These are phyloP conservation scores for Macrosiphum euphorbiae DNA, from an alignment of 2,888 invertebrate genomes.

Conservation along the genomic window DNA sequence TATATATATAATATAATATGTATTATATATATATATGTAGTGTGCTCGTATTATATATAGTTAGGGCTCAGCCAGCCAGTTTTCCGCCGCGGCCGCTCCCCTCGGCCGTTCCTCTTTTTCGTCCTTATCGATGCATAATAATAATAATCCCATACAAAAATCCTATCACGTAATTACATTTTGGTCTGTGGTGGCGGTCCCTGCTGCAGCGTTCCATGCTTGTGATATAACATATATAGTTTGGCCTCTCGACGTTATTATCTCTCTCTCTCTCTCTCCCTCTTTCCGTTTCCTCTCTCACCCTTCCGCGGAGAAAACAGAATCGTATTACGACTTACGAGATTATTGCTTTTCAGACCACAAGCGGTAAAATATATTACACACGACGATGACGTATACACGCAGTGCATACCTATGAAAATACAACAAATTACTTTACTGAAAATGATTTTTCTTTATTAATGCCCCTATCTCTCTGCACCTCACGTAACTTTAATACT, in stretches of 20 bases:
- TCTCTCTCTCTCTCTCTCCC: neutral
- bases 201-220: neutral
- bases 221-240: neutral
- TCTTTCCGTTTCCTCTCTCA: neutral
- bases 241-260: slow-evolving; percentile 16
- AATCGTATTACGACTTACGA: slow-evolving; percentile 52
- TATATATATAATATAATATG: neutral
- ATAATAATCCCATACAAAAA: slow-evolving; percentile 59
- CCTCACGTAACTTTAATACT: neutral
- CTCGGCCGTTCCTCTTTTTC: neutral
- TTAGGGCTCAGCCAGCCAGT: neutral
- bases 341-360: slow-evolving; percentile 53
- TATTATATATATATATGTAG: neutral
- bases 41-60: too few relatives aligned
- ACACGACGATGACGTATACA: neutral
- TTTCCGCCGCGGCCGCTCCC: slow-evolving; percentile 6
- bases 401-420: slow-evolving; percentile 7
- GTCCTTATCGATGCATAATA: slow-evolving; percentile 62
- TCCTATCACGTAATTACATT: slow-evolving; percentile 59
- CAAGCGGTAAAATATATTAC: slow-evolving; percentile 26
- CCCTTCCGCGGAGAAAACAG: neutral
- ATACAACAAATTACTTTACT: slow-evolving; percentile 29
- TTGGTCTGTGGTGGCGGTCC: slow-evolving; percentile 32
- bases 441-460: slow-evolving; percentile 40
- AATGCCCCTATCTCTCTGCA: neutral